These are phyloP conservation scores for Tragelaphus buxtoni DNA, from an alignment of 2,113 vertebrate species.

Conservation along the genomic window DNA sequence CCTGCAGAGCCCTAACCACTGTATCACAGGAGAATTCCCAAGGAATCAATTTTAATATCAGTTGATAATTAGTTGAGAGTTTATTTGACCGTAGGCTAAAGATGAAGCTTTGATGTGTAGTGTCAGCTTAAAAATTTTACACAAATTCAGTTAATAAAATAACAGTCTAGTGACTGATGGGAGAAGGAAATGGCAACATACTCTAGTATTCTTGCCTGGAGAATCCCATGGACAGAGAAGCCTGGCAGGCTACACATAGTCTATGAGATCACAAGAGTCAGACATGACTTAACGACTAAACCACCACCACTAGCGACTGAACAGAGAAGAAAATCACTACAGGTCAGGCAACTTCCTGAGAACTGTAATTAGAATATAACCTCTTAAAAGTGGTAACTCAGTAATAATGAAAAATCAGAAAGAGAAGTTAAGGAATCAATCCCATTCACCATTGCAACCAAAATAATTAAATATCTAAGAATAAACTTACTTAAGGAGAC, in stretches of 20 bases:
- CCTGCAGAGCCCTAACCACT: not conserved
- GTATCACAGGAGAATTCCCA: not conserved
- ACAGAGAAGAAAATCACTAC: not conserved
- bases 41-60: constrained; percentile 25
- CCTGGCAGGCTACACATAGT: not conserved
- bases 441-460: not conserved
- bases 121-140: constrained; percentile 19
- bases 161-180: not conserved
- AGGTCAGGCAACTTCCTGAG: not conserved
- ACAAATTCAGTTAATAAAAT: not conserved
- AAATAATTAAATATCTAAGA: not conserved
- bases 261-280: accelerated
- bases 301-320: not conserved
- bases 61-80: not conserved
- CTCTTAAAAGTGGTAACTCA: not conserved
- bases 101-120: not conserved
- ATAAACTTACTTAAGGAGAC: not conserved
- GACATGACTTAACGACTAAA: not conserved
- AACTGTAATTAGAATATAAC: not conserved
- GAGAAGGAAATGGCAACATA: not conserved
- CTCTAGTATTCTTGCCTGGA: not conserved
- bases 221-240: not conserved
- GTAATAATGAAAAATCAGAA: not conserved
- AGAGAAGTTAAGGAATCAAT: not conserved
- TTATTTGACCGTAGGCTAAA: not conserved